These are phyloP conservation scores for Gasterosteus aculeatus DNA, from an alignment of 2,113 vertebrate genomes.

Conservation along the genomic window DNA sequence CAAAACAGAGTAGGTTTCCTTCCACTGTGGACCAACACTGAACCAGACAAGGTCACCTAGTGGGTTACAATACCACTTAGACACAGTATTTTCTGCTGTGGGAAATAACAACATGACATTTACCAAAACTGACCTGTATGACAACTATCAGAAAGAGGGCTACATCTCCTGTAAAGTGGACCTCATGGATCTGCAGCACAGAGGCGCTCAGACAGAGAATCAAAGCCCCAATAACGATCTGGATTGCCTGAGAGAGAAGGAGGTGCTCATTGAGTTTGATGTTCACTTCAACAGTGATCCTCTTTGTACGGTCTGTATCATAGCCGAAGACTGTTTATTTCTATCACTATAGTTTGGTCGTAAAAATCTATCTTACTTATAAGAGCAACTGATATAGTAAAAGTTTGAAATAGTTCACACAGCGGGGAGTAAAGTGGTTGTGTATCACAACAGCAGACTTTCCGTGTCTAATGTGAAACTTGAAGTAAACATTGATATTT, in stretches of 20 bases:
- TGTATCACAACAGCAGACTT: not conserved
- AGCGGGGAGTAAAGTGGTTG: not conserved
- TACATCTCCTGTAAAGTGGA: conserved; percentile 80
- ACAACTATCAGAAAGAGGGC: conserved; percentile 77
- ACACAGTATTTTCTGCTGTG: not conserved
- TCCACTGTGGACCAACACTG: conserved; percentile 80
- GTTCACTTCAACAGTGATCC: too few relatives aligned
- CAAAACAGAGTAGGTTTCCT: conserved; percentile 79
- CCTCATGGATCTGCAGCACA: conserved; percentile 79
- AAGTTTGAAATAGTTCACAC: not conserved
- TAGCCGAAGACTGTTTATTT: not conserved
- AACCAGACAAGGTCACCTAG: conserved; percentile 80
- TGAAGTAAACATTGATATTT: too few relatives aligned
- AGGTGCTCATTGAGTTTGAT: not conserved
- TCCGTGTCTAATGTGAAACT: too few relatives aligned
- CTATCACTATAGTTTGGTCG: not conserved
- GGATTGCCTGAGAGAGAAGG: conserved; percentile 74
- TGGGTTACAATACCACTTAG: conserved; percentile 9
- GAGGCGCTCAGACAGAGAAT: conserved; percentile 81
- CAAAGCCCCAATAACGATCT: conserved; percentile 79
- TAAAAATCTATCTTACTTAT: not conserved
- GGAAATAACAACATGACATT: not conserved
- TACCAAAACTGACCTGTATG: conserved; percentile 68
- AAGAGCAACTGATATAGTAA: not conserved
- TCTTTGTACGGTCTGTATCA: not conserved